Evolutionary conservation across 1,140 invertebrate species (phyloP).

Genomic region (Macrobrachium nipponense): DNA sequence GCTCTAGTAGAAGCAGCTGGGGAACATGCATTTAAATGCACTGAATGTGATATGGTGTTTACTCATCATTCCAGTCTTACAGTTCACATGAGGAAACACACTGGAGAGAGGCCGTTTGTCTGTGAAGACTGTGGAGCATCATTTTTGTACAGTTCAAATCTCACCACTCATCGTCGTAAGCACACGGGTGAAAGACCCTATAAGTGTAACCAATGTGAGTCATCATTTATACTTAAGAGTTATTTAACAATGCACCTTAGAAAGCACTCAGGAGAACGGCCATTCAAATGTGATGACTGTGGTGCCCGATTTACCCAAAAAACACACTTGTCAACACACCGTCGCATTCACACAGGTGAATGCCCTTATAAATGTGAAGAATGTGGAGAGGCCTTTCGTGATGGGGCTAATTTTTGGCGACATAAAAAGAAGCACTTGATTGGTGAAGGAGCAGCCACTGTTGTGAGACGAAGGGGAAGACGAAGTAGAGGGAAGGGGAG

Average conservation of each 20-base stretch:
- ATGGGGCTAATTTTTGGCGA: constrained; percentile 54
- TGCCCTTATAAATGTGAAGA: constrained; percentile 56
- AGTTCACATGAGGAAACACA: constrained; percentile 54
- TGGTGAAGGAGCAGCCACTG: constrained; percentile 44
- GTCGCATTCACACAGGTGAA: constrained; percentile 52
- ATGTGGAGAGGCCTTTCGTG: constrained; percentile 50
- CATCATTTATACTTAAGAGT: constrained; percentile 50
- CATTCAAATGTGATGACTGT: constrained; percentile 52
- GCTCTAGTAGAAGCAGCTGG: constrained; percentile 42
- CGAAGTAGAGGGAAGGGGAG: constrained; percentile 44
- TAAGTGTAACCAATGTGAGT: constrained; percentile 53
- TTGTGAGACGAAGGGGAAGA: constrained; percentile 35
- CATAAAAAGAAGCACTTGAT: constrained; percentile 52
- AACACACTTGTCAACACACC: constrained; percentile 50
- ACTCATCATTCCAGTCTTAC: constrained; percentile 48
- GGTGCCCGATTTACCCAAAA: constrained; percentile 49
- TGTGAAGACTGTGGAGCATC: constrained; percentile 52
- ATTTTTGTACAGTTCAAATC: constrained; percentile 54
- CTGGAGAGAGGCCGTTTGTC: constrained; percentile 47
- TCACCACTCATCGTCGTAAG: constrained; percentile 52
- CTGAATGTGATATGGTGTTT: constrained; percentile 49
- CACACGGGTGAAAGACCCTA: constrained; percentile 52
- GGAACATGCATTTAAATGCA: constrained; percentile 42
- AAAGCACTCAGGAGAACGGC: constrained; percentile 50
- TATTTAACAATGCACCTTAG: constrained; percentile 56